Evolutionary conservation across 1,140 invertebrate genomes (phyloP), one percentile per base, ranked within the genome.

Genomic region (Rhyacophila brunnea): DNA sequence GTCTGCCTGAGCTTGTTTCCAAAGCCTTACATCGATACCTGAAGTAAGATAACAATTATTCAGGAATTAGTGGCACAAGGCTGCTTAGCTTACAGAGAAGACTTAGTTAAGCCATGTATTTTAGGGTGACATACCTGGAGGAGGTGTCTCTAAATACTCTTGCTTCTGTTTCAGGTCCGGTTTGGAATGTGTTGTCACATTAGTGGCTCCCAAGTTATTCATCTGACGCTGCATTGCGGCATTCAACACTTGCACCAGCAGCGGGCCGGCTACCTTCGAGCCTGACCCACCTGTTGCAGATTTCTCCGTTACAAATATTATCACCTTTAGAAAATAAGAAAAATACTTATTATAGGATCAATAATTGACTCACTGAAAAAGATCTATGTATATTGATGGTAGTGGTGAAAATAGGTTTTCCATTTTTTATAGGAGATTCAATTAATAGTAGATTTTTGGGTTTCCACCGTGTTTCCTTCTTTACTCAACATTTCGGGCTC

Each of bases 1-100:
- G 68, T 97, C 93, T 18, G 89, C 71, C 70, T 95, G 93, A 0
- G 95, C 95, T 73, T 96, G 93, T 68, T 90, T 87, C 91, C 91
- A 95, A 52, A 93, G 80, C 55, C 89, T 76, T 20, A 82, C 81
- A 71, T 92, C 88, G 65, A 93, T 88, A 2, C 89, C 89, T 80
- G 68, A 54, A 74, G 67, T 17, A 66, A 68, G 42, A 48, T 19
- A 5, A 3, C 23, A 28, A n/a, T n/a, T n/a, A n/a, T n/a, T n/a
- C n/a, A n/a, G n/a, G n/a, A n/a, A n/a, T n/a, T n/a, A n/a, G n/a
- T n/a, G n/a, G n/a, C n/a, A n/a, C n/a, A n/a, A n/a, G n/a, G n/a
- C n/a, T n/a, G n/a, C n/a, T n/a, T n/a, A n/a, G n/a, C n/a, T n/a
- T n/a, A n/a, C n/a, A n/a, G n/a, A n/a, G n/a, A n/a, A n/a, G n/a